These are phyloP conservation scores for Forbesichthys agassizii DNA, from an alignment of 2,113 vertebrate genomes.

Conservation along the genomic window DNA sequence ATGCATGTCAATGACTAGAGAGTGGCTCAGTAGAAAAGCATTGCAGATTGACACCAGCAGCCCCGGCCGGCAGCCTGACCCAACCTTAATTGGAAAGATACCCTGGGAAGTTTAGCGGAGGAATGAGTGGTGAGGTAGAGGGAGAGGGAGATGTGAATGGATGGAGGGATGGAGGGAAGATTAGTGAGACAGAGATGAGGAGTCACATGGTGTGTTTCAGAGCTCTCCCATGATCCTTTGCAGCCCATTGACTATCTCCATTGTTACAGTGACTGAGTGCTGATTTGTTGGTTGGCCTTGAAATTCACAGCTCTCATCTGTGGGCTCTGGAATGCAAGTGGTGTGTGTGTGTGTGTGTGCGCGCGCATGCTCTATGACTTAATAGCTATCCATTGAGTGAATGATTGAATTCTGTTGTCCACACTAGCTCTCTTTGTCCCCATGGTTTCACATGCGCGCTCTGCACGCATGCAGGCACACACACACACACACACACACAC, in stretches of 20 bases:
- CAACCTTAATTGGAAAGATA: constrained; percentile 37
- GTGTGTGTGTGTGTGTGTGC: neutral
- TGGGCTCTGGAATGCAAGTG: constrained; percentile 7
- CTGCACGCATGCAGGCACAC: constrained; percentile 9
- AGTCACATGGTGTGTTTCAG: constrained; percentile 55
- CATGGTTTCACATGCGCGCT: neutral
- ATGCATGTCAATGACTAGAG: neutral
- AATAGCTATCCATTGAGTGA: constrained; percentile 65
- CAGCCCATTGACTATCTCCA: constrained; percentile 60
- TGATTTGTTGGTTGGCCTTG: constrained; percentile 55
- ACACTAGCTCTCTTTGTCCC: constrained; percentile 70
- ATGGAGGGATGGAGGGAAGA: constrained; percentile 24
- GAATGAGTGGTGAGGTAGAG: constrained; percentile 1
- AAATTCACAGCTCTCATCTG: constrained; percentile 59
- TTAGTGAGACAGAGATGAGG: constrained; percentile 52
- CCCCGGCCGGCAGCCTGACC: constrained; percentile 29
- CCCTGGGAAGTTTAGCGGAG: constrained; percentile 39
- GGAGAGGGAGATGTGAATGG: constrained; percentile 10
- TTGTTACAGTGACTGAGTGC: constrained; percentile 40
- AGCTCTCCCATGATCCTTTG: constrained; percentile 54
- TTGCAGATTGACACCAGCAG: no score
- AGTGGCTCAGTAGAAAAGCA: neutral
- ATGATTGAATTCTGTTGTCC: constrained; percentile 66
- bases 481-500: constrained; percentile 36
- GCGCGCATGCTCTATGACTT: constrained; percentile 59